Conservation (phyloP, 2,888 invertebrate genomes). For the Aradus depressus region DNA sequence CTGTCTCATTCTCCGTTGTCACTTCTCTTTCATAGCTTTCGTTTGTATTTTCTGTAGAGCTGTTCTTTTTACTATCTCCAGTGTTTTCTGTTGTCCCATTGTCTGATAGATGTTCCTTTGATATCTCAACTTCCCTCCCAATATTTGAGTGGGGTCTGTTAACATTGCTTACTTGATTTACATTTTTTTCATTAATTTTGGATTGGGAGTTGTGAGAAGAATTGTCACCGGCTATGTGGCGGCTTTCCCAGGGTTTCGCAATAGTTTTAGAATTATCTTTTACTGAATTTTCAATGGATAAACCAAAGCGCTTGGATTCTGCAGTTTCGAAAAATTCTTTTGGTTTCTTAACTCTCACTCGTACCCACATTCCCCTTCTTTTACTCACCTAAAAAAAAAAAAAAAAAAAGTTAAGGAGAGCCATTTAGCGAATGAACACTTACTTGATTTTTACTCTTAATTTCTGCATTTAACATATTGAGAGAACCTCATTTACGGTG, state of each 20-base stretch:
- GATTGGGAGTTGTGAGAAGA: too few relatives aligned
- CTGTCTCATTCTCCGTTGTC: slow-evolving; percentile 31
- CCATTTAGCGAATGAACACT: too few relatives aligned
- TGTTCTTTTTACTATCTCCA: not conserved
- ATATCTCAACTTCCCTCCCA: not conserved
- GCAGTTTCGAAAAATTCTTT: slow-evolving; percentile 62
- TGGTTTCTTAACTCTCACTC: slow-evolving; percentile 49
- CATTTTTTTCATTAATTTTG: too few relatives aligned
- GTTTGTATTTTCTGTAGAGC: not conserved
- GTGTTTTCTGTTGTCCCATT: not conserved
- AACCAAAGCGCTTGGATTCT: slow-evolving; percentile 63
- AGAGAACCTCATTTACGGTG: slow-evolving; percentile 33
- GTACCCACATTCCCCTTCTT: slow-evolving; percentile 61
- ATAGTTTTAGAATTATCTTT: not conserved
- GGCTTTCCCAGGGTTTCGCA: too few relatives aligned
- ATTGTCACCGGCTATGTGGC: too few relatives aligned
- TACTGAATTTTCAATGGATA: slow-evolving; percentile 17
- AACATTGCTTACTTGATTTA: too few relatives aligned
- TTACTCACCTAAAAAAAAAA: slow-evolving; percentile 33
- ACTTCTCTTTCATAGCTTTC: too few relatives aligned
- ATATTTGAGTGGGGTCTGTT: not conserved
- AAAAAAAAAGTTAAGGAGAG: slow-evolving; percentile 1
- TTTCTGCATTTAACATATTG: not conserved
- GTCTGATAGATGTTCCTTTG: too few relatives aligned
- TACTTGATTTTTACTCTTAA: not conserved